These are phyloP conservation scores for Lophotis ruficrista DNA, from an alignment of 2,113 vertebrate genomes.

Conservation along the genomic window DNA sequence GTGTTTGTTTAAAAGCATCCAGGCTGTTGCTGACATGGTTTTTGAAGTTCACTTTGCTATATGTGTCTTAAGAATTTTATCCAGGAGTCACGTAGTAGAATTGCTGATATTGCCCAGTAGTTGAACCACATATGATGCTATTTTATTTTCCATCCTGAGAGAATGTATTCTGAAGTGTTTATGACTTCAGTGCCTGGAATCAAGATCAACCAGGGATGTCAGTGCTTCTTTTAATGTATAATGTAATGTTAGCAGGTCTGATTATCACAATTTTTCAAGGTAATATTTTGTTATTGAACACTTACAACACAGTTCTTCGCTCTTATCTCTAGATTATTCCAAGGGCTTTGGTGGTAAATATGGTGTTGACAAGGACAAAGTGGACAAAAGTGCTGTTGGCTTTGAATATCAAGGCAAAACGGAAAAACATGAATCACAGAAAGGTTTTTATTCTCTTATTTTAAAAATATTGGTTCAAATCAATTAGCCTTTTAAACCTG, in stretches of 20 bases:
- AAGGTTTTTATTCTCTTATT: constrained; percentile 79
- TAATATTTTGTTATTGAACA: background rate
- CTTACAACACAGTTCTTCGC: background rate
- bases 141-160: background rate
- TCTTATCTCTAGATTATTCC: constrained; percentile 77
- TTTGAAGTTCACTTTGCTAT: background rate
- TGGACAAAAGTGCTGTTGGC: constrained; percentile 88
- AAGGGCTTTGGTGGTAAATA: constrained; percentile 83
- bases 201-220: background rate
- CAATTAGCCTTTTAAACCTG: background rate
- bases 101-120: background rate
- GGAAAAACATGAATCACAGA: constrained; percentile 95
- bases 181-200: background rate
- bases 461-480: background rate
- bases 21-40: background rate
- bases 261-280: background rate
- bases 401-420: constrained; percentile 95
- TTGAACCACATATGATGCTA: background rate
- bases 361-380: constrained; percentile 87
- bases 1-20: constrained; percentile 21
- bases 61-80: background rate
- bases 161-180: background rate
- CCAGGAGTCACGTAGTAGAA: background rate
- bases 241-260: background rate
- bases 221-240: background rate